Percentiles rank a stretch among this genome's conserved stretches.
These are phyloP conservation scores for Brachionus paranguensis DNA, from an alignment of 1,140 invertebrate genomes.

Conservation along the genomic window DNA sequence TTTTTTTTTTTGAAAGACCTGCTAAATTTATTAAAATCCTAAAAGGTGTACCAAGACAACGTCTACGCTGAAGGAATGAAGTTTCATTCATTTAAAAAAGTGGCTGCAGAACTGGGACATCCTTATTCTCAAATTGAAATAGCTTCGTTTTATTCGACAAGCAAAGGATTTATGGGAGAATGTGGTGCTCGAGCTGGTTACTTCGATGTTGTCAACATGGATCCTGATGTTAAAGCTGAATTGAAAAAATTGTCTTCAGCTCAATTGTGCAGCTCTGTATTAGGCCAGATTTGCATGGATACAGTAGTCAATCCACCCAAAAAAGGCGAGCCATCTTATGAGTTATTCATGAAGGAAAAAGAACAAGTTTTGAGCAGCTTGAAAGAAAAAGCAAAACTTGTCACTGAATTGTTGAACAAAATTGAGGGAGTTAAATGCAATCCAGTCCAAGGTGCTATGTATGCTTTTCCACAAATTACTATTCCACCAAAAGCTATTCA, in stretches of 20 bases:
- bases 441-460: constrained; percentile 76
- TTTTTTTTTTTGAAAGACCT: background rate
- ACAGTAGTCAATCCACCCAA: constrained; percentile 58
- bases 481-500: constrained; percentile 57
- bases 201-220: constrained; percentile 79
- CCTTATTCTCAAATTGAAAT: constrained; percentile 77
- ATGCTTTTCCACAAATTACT: constrained; percentile 72
- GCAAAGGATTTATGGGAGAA: constrained; percentile 76
- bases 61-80: constrained; percentile 78
- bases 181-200: constrained; percentile 59
- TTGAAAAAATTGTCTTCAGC: constrained; percentile 67
- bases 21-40: constrained; percentile 34
- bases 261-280: constrained; percentile 33
- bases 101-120: constrained; percentile 76
- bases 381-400: constrained; percentile 69
- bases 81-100: constrained; percentile 92
- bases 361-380: constrained; percentile 71
- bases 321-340: constrained; percentile 71
- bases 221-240: constrained; percentile 69
- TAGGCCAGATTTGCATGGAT: constrained; percentile 34
- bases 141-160: constrained; percentile 89
- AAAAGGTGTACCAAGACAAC: constrained; percentile 79
- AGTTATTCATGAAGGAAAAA: constrained; percentile 65
- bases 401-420: constrained; percentile 80
- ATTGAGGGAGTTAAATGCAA: constrained; percentile 82